phyloP scores from a whole-genome alignment of 2,888 invertebrate genomes.

The Tiliacea citrago region DNA sequence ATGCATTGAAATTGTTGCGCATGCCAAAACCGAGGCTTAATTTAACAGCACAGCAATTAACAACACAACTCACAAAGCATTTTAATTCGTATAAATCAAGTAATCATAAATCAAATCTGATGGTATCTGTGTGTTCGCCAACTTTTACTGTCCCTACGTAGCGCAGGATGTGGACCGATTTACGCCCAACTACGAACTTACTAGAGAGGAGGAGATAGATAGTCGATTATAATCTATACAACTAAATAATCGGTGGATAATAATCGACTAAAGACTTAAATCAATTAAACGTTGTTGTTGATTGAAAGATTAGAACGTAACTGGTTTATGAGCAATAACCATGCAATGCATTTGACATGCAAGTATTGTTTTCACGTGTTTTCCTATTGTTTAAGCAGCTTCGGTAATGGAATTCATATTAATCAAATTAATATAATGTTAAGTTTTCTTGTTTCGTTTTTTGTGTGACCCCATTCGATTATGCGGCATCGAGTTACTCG shows the following conservation, averaged over 20 bases:
- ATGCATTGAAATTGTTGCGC: slow-evolving; percentile 31
- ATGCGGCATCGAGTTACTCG: not conserved
- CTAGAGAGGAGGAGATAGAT: slow-evolving; percentile 64
- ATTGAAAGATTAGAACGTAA: slow-evolving; percentile 35
- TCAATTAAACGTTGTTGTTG: slow-evolving; percentile 21
- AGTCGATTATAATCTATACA: slow-evolving; percentile 32
- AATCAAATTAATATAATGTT: not conserved
- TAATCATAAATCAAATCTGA: slow-evolving; percentile 57
- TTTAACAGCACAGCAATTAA: slow-evolving; percentile 51
- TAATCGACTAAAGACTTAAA: slow-evolving; percentile 16
- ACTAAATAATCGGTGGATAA: slow-evolving; percentile 23
- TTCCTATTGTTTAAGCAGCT: slow-evolving; percentile 16
- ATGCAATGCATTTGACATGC: slow-evolving; percentile 29
- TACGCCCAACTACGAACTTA: slow-evolving; percentile 64
- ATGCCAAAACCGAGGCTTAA: slow-evolving; percentile 44
- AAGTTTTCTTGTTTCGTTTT: not conserved
- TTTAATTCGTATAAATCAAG: slow-evolving; percentile 64
- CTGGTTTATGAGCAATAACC: slow-evolving; percentile 28
- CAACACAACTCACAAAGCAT: slow-evolving; percentile 51
- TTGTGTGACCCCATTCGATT: not conserved
- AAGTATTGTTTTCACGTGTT: slow-evolving; percentile 19
- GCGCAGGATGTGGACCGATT: slow-evolving; percentile 55
- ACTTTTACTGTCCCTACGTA: slow-evolving; percentile 55
- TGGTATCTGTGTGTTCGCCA: slow-evolving; percentile 53
- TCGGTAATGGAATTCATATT: slow-evolving; percentile 21